Evolutionary conservation across 2,113 vertebrate genomes (phyloP).

Genomic region (Antechinus flavipes): DNA sequence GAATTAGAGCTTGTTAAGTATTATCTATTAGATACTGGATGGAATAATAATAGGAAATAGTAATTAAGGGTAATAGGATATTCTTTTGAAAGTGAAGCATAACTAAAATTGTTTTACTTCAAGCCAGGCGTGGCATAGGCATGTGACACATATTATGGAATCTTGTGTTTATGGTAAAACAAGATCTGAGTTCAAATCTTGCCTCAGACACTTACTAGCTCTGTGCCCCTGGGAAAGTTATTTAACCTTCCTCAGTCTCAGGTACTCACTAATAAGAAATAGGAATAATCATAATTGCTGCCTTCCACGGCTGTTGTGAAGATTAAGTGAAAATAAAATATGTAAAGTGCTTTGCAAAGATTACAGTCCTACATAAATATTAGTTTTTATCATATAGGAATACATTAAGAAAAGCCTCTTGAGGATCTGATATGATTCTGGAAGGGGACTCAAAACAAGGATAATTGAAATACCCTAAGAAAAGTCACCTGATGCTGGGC

Average conservation of each 20-base stretch:
- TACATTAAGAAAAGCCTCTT: not conserved
- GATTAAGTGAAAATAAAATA: not conserved
- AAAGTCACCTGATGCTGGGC: not conserved
- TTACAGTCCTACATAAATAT: not conserved
- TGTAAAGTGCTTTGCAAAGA: not conserved
- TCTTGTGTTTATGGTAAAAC: not conserved
- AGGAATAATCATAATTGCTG: not conserved
- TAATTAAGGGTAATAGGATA: not conserved
- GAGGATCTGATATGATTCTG: not conserved
- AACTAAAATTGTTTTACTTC: not conserved
- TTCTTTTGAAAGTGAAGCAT: constrained; percentile 22
- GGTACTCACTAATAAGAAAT: not conserved
- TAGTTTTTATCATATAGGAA: constrained; percentile 3
- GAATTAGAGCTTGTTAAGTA: not conserved
- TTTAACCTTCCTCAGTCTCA: not conserved
- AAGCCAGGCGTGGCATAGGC: not conserved
- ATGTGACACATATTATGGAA: not conserved
- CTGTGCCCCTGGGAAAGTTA: not conserved
- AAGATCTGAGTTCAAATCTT: not conserved
- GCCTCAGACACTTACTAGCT: not conserved
- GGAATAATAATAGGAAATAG: not conserved
- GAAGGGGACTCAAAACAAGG: constrained; percentile 7
- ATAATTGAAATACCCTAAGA: constrained; percentile 34
- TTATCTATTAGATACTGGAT: not conserved
- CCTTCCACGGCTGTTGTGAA: not conserved